Evolutionary conservation across 2,113 vertebrate genomes (phyloP).

Genomic region (Pelvicachromis taeniatus): DNA sequence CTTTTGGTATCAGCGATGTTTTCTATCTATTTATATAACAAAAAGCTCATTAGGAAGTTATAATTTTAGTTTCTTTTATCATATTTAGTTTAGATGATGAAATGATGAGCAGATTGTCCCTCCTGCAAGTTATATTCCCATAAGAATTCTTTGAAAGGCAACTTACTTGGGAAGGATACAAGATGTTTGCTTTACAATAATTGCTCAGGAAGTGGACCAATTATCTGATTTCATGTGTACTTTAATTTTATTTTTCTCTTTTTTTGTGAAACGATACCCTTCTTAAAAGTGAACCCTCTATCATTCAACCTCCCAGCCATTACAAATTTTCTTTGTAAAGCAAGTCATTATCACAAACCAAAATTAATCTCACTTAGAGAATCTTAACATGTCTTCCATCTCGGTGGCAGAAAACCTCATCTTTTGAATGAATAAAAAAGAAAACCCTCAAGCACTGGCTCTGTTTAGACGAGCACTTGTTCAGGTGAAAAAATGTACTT

Average conservation of each 20-base stretch:
- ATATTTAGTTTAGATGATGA: background rate
- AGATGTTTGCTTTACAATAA: background rate
- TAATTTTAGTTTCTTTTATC: background rate
- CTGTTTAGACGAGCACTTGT: constrained; percentile 35
- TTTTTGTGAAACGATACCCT: background rate
- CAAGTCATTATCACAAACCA: background rate
- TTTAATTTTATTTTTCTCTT: background rate
- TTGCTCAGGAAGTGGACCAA: background rate
- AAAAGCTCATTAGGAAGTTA: background rate
- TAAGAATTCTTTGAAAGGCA: background rate
- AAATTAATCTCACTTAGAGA: constrained; percentile 8
- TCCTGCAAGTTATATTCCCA: background rate
- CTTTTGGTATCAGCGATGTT: background rate
- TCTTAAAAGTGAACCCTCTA: constrained; percentile 5
- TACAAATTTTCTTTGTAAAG: background rate
- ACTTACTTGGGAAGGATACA: background rate
- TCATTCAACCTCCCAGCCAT: constrained; percentile 8
- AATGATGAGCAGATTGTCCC: background rate
- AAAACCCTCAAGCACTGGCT: background rate
- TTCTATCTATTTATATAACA: background rate
- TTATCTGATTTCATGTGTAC: background rate
- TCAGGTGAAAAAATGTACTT: constrained; percentile 24
- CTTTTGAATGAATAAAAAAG: constrained; percentile 29
- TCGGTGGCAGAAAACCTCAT: background rate
- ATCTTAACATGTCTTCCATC: constrained; percentile 19